Conservation (phyloP, 2,113 vertebrate genomes). For the Machaerirhynchus nigripectus region DNA sequence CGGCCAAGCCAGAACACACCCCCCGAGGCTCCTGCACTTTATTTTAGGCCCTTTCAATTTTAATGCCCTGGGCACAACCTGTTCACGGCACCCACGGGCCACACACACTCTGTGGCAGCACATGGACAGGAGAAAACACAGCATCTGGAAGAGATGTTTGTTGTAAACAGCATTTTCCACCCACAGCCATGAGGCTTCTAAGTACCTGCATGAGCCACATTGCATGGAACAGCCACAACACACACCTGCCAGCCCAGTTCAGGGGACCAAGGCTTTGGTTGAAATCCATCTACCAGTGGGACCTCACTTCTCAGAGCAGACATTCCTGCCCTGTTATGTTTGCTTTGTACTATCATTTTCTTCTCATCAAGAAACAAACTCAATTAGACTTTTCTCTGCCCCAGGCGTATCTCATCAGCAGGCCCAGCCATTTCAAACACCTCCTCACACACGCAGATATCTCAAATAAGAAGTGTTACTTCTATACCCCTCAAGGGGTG, state of each 20-base stretch:
- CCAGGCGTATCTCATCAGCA: slow-evolving; percentile 5
- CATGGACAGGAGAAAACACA: neutral
- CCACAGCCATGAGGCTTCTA: accelerated
- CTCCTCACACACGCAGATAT: neutral
- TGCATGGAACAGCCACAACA: accelerated
- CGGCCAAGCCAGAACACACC: neutral
- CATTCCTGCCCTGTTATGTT: neutral
- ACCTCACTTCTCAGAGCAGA: neutral
- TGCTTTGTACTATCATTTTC: neutral
- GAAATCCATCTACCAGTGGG: accelerated
- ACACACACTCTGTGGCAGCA: neutral
- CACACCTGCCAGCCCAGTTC: neutral
- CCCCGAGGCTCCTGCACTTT: neutral
- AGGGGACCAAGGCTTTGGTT: neutral
- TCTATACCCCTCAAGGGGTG: slow-evolving; percentile 11
- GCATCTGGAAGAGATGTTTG: neutral
- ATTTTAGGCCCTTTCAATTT: neutral
- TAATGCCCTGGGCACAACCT: neutral
- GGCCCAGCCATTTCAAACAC: neutral
- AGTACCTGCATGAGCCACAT: accelerated
- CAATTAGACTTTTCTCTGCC: slow-evolving; percentile 33
- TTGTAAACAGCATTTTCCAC: neutral
- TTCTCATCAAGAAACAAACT: slow-evolving; percentile 47
- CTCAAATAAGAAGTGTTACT: slow-evolving; percentile 17
- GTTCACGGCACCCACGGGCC: accelerated